Evolutionary conservation across 2,797 vertebrate genomes (phyloP), one percentile per base, ranked within the genome.

Genomic region (Pelobates cultripes): DNA sequence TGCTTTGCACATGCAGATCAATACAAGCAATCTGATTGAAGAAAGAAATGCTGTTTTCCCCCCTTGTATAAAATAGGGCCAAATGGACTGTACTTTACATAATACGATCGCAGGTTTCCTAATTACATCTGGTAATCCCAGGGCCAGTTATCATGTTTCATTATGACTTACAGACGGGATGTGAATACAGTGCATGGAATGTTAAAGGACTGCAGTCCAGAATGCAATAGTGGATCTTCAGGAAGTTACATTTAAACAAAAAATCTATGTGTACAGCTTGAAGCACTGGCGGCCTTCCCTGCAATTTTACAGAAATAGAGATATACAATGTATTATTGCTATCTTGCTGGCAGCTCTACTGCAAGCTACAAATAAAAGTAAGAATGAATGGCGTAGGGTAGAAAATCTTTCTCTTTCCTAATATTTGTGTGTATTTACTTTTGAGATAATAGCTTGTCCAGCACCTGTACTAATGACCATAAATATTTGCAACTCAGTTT

Each of bases 21-120:
- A 98, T 97, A 93, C 90, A 93, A 94, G 95, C 94, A 92, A 96
- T 97, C 88, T 91, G 89, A 93, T 87, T 88, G 92, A 89, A 89
- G 88, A 90, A 88, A 73, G 28, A 88, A 85, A 89, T 88, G 51
- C 91, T 88, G 83, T 51, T 51, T 51, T 51, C 47, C 10, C 47
- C 47, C 83, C 85, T 86, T 85, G 72, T 79, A 87, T 89, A 88
- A 86, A 86, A 75, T n/a, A 87, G 86, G 43, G 79, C 83, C 86
- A 90, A 88, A 89, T 70, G 61, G 86, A 87, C 73, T 3, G 3
- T 60, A 79, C 83, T 88, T 90, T 88, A 78, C 51, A 84, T 80
- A 73, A 83, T 28, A 83, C 47, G 61, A 86, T 86, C 86, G 86
- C 0, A 51, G 88, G 70, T 86, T 78, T 86, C 78, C 66, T 82